Base-by-base conservation (phyloP, 1,140 invertebrate species). In the Forficula auricularia region DNA sequence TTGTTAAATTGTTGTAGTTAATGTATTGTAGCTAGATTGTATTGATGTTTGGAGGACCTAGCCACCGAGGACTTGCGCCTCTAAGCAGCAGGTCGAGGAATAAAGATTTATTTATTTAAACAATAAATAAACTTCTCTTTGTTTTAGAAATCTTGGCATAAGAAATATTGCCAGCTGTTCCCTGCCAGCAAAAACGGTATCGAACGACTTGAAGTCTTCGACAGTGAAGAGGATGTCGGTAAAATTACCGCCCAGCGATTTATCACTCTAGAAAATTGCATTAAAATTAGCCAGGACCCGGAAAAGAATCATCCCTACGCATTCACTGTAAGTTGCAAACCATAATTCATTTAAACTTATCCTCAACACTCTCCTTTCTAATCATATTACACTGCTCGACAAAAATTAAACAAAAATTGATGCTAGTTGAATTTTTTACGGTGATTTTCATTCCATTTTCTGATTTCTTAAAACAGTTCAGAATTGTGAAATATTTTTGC, bases 161-260 rank as follows among this genome's bases (percentile, higher is more conserved):
- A 75, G 51, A 81, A 77, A 56, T 79, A 73, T 51, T 82, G 77
- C 53, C 68, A 80, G 49, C 58, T 88, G 3, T 86, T 77, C 50
- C 79, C 75, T 62, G 70, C 77, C 20, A 86, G 82, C 55, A 83
- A 82, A 54, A 77, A 77, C 61, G 83, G 83, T 10, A 79, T 87
- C 49, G 78, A 82, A 55, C 65, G 84, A 36, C 60, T 87, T 22
- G 84, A 88, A 67, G 74, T 87, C 48, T 86, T 79, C 60, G 83
- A 87, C 36, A 76, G 65, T 58, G 75, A 79, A 59, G 68, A 71
- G 13, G 75, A 80, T 54, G 57, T 72, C 12, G 66, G 67, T 30
- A 73, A 77, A 57, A 67, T 66, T 52, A 64, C 68, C 31, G 67
- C 71, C 40, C 70, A 72, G 33, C 77, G 75, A 53, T 84, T 87